Percentiles rank a stretch among this genome's conserved stretches.
phyloP scores from a whole-genome alignment of 2,888 invertebrate genomes.

The Myopa testacea region DNA sequence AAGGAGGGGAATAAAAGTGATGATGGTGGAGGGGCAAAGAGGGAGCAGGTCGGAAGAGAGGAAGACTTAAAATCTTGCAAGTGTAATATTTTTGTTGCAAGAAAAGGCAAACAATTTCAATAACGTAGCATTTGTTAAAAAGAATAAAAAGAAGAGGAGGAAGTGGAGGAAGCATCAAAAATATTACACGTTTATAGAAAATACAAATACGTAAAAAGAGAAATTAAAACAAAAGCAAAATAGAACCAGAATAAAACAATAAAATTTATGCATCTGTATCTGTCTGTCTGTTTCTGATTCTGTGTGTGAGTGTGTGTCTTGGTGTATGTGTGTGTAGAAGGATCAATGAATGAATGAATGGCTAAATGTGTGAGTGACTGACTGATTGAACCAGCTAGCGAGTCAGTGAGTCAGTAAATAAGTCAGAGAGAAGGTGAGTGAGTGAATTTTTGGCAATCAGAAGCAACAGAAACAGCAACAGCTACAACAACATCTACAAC shows the following conservation, averaged over 20 bases:
- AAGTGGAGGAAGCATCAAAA: not conserved
- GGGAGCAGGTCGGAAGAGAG: not conserved
- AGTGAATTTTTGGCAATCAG: slow-evolving; percentile 31
- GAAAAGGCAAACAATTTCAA: slow-evolving; percentile 11
- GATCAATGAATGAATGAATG: not conserved
- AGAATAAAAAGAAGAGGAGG: not conserved
- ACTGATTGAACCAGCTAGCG: not conserved
- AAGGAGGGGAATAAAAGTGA: no score
- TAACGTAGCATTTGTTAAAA: not conserved
- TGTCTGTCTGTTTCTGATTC: not conserved
- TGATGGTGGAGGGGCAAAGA: not conserved
- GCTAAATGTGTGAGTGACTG: not conserved
- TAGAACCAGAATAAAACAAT: not conserved
- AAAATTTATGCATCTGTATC: not conserved
- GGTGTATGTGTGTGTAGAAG: not conserved
- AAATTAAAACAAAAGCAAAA: not conserved
- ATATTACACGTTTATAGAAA: slow-evolving; percentile 25
- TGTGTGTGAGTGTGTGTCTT: no score
- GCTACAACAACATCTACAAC: not conserved
- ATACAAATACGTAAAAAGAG: slow-evolving; percentile 7
- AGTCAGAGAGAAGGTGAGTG: not conserved
- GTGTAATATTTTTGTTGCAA: slow-evolving; percentile 36
- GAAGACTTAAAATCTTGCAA: slow-evolving; percentile 39
- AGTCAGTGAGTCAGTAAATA: not conserved
- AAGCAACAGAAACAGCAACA: not conserved